Evolutionary conservation across 2,113 vertebrate species (phyloP).

Genomic region (Peromyscus maniculatus): DNA sequence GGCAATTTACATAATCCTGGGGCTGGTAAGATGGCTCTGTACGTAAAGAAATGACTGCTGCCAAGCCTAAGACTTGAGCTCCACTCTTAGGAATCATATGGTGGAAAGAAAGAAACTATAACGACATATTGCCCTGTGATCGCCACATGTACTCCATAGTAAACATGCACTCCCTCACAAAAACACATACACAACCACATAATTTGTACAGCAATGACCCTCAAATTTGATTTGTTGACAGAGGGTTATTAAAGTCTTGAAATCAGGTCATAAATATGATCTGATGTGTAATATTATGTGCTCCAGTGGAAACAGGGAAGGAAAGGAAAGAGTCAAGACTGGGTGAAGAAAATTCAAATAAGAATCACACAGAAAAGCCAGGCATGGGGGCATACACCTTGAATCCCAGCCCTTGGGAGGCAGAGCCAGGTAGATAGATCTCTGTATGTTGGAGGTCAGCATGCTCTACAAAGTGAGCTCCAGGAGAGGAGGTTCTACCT

Average conservation of each 20-base stretch:
- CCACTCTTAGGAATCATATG: not conserved
- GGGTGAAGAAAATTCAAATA: constrained; percentile 13
- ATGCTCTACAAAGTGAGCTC: not conserved
- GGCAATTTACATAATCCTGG: not conserved
- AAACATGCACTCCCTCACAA: not conserved
- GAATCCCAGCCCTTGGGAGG: not conserved
- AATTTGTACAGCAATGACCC: not conserved
- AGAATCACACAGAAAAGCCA: not conserved
- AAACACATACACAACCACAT: not conserved
- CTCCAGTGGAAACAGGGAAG: not conserved
- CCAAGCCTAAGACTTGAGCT: not conserved
- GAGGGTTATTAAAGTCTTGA: not conserved
- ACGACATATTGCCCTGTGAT: not conserved
- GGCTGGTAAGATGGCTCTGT: not conserved
- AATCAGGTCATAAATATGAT: not conserved
- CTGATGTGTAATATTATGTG: not conserved
- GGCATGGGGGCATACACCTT: not conserved
- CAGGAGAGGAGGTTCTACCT: not conserved
- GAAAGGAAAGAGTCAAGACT: not conserved
- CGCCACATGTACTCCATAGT: not conserved
- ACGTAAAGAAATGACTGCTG: not conserved
- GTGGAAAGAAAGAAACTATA: not conserved
- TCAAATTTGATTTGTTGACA: not conserved
- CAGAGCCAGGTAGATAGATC: not conserved
- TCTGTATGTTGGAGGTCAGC: not conserved